A percentile compares a stretch with the other conserved stretches of the same genome.
Evolutionary conservation across 2,888 invertebrate species (phyloP).

Genomic region (Melieria picta): DNA sequence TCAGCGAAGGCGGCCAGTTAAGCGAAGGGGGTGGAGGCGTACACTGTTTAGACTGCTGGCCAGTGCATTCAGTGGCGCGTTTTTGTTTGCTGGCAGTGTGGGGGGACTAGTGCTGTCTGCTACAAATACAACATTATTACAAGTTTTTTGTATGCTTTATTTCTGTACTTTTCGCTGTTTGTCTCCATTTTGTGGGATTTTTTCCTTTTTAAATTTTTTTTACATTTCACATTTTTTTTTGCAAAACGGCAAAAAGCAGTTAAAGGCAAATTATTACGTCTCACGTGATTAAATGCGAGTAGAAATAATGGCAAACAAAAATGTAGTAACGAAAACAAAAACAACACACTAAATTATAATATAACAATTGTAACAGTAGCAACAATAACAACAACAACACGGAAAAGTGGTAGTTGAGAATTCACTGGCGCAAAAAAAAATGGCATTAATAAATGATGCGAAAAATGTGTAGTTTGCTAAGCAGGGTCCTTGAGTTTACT

Average conservation of each 20-base stretch:
- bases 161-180: background rate
- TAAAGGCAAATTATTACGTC: conserved; percentile 40
- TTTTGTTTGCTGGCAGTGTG: too few species aligned
- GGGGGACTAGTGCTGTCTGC: too few species aligned
- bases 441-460: background rate
- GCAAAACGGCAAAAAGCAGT: conserved; percentile 35
- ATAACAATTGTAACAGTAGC: background rate
- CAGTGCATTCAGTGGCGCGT: too few species aligned
- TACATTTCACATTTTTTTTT: background rate
- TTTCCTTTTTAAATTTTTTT: conserved; percentile 1
- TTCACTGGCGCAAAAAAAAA: background rate
- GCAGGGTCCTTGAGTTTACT: too few species aligned
- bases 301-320: background rate
- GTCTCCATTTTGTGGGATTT: background rate
- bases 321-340: background rate
- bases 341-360: conserved; percentile 1
- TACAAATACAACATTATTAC: too few species aligned
- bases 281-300: conserved; percentile 36
- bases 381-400: conserved; percentile 4
- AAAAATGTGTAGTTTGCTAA: too few species aligned
- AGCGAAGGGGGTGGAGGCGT: too few species aligned
- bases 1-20: too few species aligned
- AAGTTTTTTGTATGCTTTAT: background rate
- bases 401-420: background rate
- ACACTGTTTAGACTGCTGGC: too few species aligned